Conservation (phyloP, 2,888 invertebrate genomes). For the Pachymerium ferrugineum region DNA sequence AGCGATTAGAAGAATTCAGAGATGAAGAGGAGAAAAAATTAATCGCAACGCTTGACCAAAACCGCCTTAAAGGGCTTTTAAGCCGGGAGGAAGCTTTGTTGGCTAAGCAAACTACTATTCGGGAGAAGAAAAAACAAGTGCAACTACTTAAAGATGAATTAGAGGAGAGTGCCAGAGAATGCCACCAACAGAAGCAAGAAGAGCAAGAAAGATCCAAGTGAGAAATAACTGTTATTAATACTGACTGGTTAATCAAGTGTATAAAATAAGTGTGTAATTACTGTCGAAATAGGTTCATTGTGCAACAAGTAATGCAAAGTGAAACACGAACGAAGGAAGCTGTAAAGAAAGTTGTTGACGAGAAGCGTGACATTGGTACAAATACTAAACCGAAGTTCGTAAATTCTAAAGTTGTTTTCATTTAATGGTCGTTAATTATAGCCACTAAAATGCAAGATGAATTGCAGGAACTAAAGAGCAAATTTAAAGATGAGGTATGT, state of each 20-base stretch:
- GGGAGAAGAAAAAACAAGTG: neutral
- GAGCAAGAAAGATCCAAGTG: neutral
- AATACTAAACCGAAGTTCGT: neutral
- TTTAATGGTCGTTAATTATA: neutral
- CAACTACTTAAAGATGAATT: neutral
- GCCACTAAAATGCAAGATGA: neutral
- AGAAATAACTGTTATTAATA: neutral
- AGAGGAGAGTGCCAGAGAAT: neutral
- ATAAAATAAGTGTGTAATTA: neutral
- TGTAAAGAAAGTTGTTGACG: neutral
- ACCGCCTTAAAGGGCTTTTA: neutral
- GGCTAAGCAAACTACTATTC: neutral
- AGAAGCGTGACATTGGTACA: neutral
- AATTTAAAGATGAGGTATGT: neutral
- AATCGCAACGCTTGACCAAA: neutral
- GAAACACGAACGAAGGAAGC: constrained; percentile 5
- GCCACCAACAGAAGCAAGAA: neutral
- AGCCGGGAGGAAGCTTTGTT: neutral
- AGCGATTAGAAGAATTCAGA: neutral
- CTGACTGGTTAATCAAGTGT: neutral
- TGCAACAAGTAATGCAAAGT: constrained; percentile 1
- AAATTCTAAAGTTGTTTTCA: neutral
- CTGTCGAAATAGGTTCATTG: neutral
- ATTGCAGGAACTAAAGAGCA: neutral
- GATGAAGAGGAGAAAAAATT: neutral